phyloP scores from a whole-genome alignment of 2,888 invertebrate species.

The Phoenoteleia sp. region DNA sequence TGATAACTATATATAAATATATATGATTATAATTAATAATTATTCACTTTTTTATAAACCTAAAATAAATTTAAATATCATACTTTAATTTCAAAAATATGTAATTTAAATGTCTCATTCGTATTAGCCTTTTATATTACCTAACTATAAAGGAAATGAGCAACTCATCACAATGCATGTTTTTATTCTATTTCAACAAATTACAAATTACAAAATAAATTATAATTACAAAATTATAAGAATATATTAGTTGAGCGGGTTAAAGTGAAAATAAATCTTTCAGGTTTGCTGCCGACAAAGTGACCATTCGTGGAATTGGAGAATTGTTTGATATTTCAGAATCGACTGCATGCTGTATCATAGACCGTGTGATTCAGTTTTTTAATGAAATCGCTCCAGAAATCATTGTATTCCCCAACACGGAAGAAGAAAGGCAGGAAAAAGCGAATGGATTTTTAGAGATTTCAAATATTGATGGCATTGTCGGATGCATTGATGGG shows the following conservation, averaged over 20 bases:
- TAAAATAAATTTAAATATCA: no score
- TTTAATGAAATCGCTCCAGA: background rate
- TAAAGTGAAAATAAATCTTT: no score
- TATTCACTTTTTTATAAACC: no score
- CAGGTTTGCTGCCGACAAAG: background rate
- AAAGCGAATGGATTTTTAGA: background rate
- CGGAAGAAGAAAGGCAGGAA: background rate
- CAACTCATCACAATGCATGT: no score
- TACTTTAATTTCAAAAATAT: no score
- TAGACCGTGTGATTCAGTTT: background rate
- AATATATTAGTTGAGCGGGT: no score
- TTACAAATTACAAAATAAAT: background rate
- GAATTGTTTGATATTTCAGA: background rate
- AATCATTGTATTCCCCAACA: background rate
- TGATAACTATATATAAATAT: background rate
- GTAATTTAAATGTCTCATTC: no score
- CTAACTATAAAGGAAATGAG: no score
- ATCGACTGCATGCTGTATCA: background rate
- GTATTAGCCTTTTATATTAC: no score
- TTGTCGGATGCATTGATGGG: constrained; percentile 24
- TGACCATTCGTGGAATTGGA: background rate
- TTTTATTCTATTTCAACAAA: no score
- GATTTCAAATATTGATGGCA: background rate
- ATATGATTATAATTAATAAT: no score
- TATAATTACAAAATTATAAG: background rate